These are phyloP conservation scores for Drosophila algonquin DNA, from an alignment of 2,888 invertebrate genomes.

Conservation along the genomic window DNA sequence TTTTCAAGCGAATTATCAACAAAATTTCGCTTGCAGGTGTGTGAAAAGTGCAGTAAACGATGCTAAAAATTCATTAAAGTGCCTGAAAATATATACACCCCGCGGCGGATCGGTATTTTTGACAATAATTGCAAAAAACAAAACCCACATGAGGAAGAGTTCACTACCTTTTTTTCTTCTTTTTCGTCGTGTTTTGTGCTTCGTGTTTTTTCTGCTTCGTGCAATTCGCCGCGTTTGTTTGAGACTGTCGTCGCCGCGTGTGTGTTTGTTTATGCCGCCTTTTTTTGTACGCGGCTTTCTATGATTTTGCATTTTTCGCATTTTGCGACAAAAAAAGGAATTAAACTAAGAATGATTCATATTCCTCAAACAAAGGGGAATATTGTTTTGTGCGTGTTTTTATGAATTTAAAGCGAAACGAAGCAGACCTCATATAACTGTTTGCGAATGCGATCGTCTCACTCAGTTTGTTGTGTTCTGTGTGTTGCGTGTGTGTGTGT, in stretches of 20 bases:
- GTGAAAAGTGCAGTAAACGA: conserved; percentile 66
- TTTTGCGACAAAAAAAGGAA: conserved; percentile 22
- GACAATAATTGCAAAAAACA: conserved; percentile 66
- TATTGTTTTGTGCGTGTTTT: conserved; percentile 33
- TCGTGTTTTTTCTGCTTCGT: conserved; percentile 62
- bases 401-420: conserved; percentile 2
- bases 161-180: conserved; percentile 59
- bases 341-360: conserved; percentile 20
- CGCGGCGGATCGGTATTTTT: conserved; percentile 16
- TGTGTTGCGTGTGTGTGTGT: conserved; percentile 3
- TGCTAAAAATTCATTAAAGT: conserved; percentile 54
- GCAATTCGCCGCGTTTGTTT: conserved; percentile 82
- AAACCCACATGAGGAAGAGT: conserved; percentile 71
- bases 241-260: conserved; percentile 70
- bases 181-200: conserved; percentile 75
- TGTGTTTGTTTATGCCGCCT: conserved; percentile 80
- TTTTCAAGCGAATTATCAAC: conserved; percentile 72
- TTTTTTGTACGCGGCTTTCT: conserved; percentile 69
- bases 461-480: no score
- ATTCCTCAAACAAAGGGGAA: conserved; percentile 8
- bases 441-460: neutral
- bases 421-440: conserved; percentile 3
- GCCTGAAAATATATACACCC: conserved; percentile 23
- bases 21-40: conserved; percentile 66
- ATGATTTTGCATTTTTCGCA: conserved; percentile 63